phyloP scores from a whole-genome alignment of 1,140 invertebrate genomes.

The Daktulosphaira vitifoliae region DNA sequence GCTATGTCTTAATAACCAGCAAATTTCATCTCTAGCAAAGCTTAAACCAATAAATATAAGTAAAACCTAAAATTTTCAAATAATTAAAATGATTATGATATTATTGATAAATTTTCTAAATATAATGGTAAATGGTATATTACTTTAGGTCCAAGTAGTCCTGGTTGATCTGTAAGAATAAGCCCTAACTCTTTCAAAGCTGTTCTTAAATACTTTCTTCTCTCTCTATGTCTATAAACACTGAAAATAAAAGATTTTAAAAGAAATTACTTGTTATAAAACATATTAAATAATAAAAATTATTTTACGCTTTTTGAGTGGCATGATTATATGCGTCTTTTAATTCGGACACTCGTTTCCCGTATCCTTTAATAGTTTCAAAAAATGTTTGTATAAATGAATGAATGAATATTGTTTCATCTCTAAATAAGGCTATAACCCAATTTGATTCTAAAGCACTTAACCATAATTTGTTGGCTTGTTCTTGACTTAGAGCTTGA shows the following conservation, averaged over 20 bases:
- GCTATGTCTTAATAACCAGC: constrained; percentile 92
- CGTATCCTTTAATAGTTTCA: constrained; percentile 90
- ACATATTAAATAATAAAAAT: background rate
- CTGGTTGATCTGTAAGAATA: constrained; percentile 95
- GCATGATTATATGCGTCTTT: constrained; percentile 89
- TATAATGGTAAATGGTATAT: constrained; percentile 35
- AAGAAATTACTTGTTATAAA: background rate
- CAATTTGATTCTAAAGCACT: constrained; percentile 85
- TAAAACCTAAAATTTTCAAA: constrained; percentile 53
- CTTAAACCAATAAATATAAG: constrained; percentile 93
- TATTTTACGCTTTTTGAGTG: constrained; percentile 63
- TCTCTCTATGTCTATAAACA: constrained; percentile 81
- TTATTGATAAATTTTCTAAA: background rate
- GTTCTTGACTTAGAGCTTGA: constrained; percentile 67
- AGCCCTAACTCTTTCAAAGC: constrained; percentile 90
- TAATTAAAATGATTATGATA: background rate
- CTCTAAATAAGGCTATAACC: constrained; percentile 89
- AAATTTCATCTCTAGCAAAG: constrained; percentile 90
- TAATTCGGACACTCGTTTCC: constrained; percentile 84
- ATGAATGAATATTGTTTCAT: constrained; percentile 95
- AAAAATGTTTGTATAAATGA: constrained; percentile 88
- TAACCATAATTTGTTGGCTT: constrained; percentile 69
- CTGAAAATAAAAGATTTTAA: constrained; percentile 34
- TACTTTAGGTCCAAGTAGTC: constrained; percentile 85
- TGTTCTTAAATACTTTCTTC: constrained; percentile 90